These are phyloP conservation scores for Tarsius wallacei DNA, from an alignment of 2,797 vertebrate genomes.

Conservation along the genomic window DNA sequence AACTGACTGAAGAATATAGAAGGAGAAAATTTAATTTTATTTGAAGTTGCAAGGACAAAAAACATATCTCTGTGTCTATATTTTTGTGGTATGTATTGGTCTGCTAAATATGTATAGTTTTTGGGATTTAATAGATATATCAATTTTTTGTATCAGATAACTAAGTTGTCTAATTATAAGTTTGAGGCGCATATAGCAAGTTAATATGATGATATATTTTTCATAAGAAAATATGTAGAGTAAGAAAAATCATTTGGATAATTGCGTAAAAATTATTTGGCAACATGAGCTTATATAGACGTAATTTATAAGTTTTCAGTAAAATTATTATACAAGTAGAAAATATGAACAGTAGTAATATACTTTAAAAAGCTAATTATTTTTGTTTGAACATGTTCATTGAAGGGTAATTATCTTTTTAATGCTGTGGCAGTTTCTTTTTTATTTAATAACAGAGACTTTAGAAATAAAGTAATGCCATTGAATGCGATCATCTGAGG, in stretches of 20 bases:
- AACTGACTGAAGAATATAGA: slow-evolving; percentile 48
- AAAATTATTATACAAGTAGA: slow-evolving; percentile 39
- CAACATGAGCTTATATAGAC: background rate
- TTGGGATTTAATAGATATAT: slow-evolving; percentile 43
- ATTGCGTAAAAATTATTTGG: slow-evolving; percentile 34
- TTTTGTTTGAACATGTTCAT: background rate
- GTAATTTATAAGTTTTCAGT: slow-evolving; percentile 48
- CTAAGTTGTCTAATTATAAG: background rate
- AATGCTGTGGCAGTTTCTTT: slow-evolving; percentile 44
- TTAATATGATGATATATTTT: slow-evolving; percentile 36
- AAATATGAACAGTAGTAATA: background rate
- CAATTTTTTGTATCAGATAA: background rate
- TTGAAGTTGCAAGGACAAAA: slow-evolving; percentile 57
- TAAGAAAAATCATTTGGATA: slow-evolving; percentile 59
- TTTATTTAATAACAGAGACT: background rate
- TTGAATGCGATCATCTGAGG: background rate
- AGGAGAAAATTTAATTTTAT: slow-evolving; percentile 43
- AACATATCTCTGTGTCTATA: slow-evolving; percentile 17
- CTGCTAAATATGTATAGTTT: slow-evolving; percentile 63
- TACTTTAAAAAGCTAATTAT: slow-evolving; percentile 59
- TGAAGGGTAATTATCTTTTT: slow-evolving; percentile 40
- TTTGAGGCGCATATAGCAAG: slow-evolving; percentile 4
- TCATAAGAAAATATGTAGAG: slow-evolving; percentile 44
- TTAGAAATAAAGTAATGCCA: background rate
- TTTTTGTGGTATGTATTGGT: slow-evolving; percentile 19